A percentile compares a stretch with the other conserved stretches of the same genome.
These are phyloP conservation scores for Climacteris rufus DNA, from an alignment of 2,113 vertebrate genomes.

Conservation along the genomic window DNA sequence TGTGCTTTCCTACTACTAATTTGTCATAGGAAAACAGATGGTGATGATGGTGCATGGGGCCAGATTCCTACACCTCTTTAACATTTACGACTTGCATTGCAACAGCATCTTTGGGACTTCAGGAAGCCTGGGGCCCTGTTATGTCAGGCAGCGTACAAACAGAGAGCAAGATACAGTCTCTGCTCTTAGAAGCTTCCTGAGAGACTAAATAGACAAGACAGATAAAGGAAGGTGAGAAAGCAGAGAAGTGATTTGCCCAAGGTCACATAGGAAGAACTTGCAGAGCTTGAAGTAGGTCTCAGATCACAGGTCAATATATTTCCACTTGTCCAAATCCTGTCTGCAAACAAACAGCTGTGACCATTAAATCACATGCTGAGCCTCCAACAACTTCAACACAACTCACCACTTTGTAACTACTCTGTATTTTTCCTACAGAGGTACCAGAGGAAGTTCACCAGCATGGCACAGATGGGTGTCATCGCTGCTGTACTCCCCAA, in stretches of 20 bases:
- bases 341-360: constrained; percentile 7
- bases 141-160: constrained; percentile 11
- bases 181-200: constrained; percentile 27
- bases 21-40: constrained; percentile 46
- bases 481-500: background rate
- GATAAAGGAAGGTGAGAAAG: constrained; percentile 19
- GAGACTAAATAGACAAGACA: constrained; percentile 17
- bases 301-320: background rate
- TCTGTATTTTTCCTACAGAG: background rate
- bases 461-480: accelerated
- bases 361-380: background rate
- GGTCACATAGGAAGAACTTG: background rate
- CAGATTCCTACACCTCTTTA: constrained; percentile 48
- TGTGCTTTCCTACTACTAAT: background rate
- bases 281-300: background rate
- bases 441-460: background rate
- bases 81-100: constrained; percentile 12
- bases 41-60: background rate
- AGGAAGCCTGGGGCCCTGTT: constrained; percentile 35
- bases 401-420: background rate
- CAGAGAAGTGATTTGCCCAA: constrained; percentile 1
- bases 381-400: background rate
- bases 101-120: constrained; percentile 43
- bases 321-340: background rate
- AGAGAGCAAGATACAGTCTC: constrained; percentile 3